Base-by-base conservation (phyloP, 2,113 vertebrate genomes). In the Poecilia latipinna region DNA sequence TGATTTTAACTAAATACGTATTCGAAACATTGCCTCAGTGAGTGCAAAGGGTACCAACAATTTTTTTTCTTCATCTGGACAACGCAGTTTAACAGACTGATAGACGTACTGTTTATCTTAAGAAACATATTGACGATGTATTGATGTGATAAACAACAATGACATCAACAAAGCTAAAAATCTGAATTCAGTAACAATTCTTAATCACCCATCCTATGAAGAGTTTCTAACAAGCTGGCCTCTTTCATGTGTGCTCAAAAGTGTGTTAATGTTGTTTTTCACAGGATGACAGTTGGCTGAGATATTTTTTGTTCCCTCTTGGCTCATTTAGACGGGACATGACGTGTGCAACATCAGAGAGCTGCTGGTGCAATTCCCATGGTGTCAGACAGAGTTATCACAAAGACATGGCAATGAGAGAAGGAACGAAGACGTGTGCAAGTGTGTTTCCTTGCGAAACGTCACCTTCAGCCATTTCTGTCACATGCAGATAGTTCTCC, bases 381-480 rank as follows among this genome's bases (percentile, higher is more conserved):
- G 60, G 48, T 29, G 35, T 69, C 42, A 37, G 32, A 26, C 63
- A 28, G 37, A 29, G 44, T 61, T 33, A 57, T 33, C 63, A 42
- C 26, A 28, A 28, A 74, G 51, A 63, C 19, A 61, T 2, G 12
- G 48, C 69, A 8, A 71, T 75, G 12, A 68, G 57, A 54, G n/a
- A 51, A 29, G 48, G 26, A 48, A 1, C 13, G 11, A 31, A n/a
- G 35, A 31, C 5, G 13, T 63, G 51, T 48, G 32, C 72, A 4
- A 44, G 37, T 69, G 60, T n/a, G n/a, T 72, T 32, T 73, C 17
- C 33, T 31, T 61, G 8, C 57, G 24, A 32, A 29, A 51, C 57
- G 54, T 87, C 69, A 87, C 29, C 77, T 83, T 75, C 82, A 91
- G 78, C 74, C 86, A 81, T 68, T 77, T 78, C 64, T 89, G 86